These are phyloP conservation scores for Melitaea cinxia DNA, from an alignment of 1,140 invertebrate species.

Conservation along the genomic window DNA sequence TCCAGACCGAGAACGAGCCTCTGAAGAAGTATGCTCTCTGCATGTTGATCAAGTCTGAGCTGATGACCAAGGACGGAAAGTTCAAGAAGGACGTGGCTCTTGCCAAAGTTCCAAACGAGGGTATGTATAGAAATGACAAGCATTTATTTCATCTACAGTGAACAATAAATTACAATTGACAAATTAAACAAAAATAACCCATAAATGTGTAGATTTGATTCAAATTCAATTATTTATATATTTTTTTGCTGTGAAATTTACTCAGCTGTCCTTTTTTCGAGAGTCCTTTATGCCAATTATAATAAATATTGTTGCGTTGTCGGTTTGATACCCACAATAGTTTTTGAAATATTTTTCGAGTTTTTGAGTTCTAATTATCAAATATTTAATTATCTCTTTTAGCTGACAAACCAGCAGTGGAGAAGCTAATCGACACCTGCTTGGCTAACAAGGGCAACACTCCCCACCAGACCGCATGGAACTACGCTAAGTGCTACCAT, in stretches of 20 bases:
- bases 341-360: no score
- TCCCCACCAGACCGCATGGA: slow-evolving; percentile 78
- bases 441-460: slow-evolving; percentile 77
- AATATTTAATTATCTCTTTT: slow-evolving; percentile 17
- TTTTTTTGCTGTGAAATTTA: no score
- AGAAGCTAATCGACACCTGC: slow-evolving; percentile 75
- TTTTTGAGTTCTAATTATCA: no score
- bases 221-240: no score
- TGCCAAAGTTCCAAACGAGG: slow-evolving; percentile 72
- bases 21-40: slow-evolving; percentile 76
- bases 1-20: slow-evolving; percentile 69
- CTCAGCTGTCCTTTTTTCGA: no score
- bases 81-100: slow-evolving; percentile 80
- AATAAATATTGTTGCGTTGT: no score
- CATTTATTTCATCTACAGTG: no score
- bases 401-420: slow-evolving; percentile 74
- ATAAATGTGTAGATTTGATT: no score
- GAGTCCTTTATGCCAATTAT: no score
- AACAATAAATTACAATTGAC: no score
- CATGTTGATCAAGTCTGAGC: slow-evolving; percentile 75
- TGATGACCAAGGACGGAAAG: slow-evolving; percentile 80
- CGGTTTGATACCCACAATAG: no score
- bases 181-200: no score
- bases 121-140: slow-evolving; percentile 34
- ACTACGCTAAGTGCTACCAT: slow-evolving; percentile 82